Evolutionary conservation across 2,888 invertebrate species (phyloP).

Genomic region (Fragum whitleyi): DNA sequence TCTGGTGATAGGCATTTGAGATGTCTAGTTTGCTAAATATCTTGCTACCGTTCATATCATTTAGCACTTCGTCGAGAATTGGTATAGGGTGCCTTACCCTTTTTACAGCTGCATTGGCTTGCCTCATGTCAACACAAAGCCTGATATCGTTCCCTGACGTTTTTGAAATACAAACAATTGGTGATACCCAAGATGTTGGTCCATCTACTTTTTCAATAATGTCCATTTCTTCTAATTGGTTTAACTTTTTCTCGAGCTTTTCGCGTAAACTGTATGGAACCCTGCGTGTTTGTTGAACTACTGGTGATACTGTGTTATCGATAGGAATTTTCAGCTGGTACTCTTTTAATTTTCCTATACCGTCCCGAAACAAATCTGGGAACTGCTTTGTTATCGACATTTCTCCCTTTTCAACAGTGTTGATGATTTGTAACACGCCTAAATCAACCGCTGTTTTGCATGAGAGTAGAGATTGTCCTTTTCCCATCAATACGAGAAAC

Average conservation of each 20-base stretch:
- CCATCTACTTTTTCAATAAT: conserved; percentile 45
- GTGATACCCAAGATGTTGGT: conserved; percentile 42
- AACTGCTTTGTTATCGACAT: too few relatives aligned
- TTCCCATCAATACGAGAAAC: too few relatives aligned
- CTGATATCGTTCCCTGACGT: conserved; percentile 31
- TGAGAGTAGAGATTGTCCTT: too few relatives aligned
- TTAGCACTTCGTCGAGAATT: conserved; percentile 53
- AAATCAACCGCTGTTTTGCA: too few relatives aligned
- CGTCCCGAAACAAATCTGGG: conserved; percentile 30
- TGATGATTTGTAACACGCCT: too few relatives aligned
- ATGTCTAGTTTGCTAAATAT: conserved; percentile 63
- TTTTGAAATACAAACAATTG: conserved; percentile 47
- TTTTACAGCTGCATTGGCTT: conserved; percentile 50
- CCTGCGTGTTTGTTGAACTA: conserved; percentile 6
- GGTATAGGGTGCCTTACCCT: conserved; percentile 55
- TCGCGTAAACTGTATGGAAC: conserved; percentile 12
- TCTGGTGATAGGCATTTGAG: conserved; percentile 42
- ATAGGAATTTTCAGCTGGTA: conserved; percentile 19
- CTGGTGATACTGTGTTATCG: background rate
- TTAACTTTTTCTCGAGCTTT: conserved; percentile 22
- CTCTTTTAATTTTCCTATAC: conserved; percentile 23
- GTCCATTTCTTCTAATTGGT: conserved; percentile 30
- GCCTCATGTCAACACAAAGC: conserved; percentile 64
- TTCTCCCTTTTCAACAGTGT: too few relatives aligned
- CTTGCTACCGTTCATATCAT: conserved; percentile 53